Evolutionary conservation across 1,140 invertebrate species (phyloP).

Genomic region (Cydia pomonella): DNA sequence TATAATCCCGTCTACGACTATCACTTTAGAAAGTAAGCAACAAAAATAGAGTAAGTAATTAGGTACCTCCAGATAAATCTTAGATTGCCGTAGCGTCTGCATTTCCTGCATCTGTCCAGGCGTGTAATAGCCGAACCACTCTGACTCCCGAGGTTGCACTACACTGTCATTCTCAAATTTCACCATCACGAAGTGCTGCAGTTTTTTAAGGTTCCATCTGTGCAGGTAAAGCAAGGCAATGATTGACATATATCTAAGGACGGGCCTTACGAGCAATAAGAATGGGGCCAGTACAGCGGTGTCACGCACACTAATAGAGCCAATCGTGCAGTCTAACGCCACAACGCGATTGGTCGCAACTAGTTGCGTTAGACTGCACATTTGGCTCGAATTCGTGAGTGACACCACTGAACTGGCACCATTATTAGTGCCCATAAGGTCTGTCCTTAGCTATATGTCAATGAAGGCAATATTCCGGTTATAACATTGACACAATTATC

Average conservation of each 20-base stretch:
- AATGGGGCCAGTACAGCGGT: too few species aligned
- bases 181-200: conserved; percentile 95
- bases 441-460: too few species aligned
- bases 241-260: background rate
- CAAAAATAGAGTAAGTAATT: background rate
- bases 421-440: too few species aligned
- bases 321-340: too few species aligned
- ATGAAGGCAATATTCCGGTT: background rate
- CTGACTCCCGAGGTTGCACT: conserved; percentile 93
- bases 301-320: too few species aligned
- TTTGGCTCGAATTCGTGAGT: too few species aligned
- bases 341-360: too few species aligned
- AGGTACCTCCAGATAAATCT: conserved; percentile 84
- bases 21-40: too few species aligned
- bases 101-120: conserved; percentile 86
- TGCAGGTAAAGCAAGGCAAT: background rate
- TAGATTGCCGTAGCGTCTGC: conserved; percentile 82
- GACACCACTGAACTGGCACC: too few species aligned
- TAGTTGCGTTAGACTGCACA: too few species aligned
- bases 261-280: too few species aligned
- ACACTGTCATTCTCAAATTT: conserved; percentile 96
- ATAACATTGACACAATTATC: background rate
- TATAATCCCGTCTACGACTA: too few species aligned
- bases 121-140: conserved; percentile 96
- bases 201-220: conserved; percentile 85